Base-by-base conservation (phyloP, 1,140 invertebrate species). In the Pseudomyrmex sp. region DNA sequence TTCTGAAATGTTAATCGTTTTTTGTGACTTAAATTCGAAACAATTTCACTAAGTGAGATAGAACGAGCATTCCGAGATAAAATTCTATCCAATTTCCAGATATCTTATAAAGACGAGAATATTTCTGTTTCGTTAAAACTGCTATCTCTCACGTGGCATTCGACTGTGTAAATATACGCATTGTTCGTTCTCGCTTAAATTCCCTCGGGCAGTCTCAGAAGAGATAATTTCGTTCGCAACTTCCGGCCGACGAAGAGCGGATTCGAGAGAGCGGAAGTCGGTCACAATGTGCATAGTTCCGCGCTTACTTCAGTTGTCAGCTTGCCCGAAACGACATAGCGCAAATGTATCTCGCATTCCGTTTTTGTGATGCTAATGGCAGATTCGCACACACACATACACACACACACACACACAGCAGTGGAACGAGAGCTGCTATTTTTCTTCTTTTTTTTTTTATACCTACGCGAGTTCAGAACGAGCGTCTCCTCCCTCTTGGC, bases 261-360 rank as follows among this genome's bases (percentile, higher is more conserved):
- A 88, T 88, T 88, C 82, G 74, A 70, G 61, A 70, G 58, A 84
- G 66, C 90, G 91, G 91, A 89, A 91, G 89, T 85, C 84, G 85
- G 58, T 26, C 12, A 80, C 54, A 70, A 59, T 72, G 35, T 20
- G 44, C 12, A 66, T 70, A 66, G 35, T 58, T 13, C 9, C 12
- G 54, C 18, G 58, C 44, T 70, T 35, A 35, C 12, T 20, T 35
- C 9, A 10, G 9, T 70, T 5, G 12, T 12, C 7, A 18, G 12
- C n/a, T 48, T 18, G 44, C n/a, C 35, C 35, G 9, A 18, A 18
- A 18, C 63, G 15, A 46, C 44, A 35, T 70, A 23, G 50, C 35
- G 7, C 15, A 15, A 12, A 69, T 7, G 1, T 15, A 9, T 26
- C 15, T 9, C 26, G 15, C 13, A n/a, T 48, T 61, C 26, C 10